Conservation (phyloP, 2,113 vertebrate genomes). For the Pteruthius melanotis region DNA sequence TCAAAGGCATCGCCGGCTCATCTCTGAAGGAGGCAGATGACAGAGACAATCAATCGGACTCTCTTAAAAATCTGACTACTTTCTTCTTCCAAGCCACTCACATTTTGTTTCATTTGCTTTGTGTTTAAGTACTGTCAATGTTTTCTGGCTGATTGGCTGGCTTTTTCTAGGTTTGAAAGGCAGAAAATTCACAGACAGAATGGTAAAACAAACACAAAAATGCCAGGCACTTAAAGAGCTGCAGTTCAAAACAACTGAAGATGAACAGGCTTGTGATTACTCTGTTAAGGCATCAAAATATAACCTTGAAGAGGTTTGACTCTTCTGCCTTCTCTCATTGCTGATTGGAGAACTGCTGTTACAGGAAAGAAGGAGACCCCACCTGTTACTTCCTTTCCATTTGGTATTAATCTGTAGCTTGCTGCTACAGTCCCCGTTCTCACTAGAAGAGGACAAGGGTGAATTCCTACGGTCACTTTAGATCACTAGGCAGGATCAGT, state of each 20-base stretch:
- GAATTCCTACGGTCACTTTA: neutral
- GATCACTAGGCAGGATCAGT: neutral
- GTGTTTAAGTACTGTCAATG: neutral
- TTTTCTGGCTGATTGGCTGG: neutral
- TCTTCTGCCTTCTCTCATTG: neutral
- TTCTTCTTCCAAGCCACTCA: neutral
- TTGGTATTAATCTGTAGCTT: neutral
- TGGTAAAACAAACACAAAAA: neutral
- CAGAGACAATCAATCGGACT: neutral
- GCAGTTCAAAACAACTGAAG: neutral
- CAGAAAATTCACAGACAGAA: neutral
- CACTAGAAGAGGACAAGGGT: neutral
- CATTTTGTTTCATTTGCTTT: neutral
- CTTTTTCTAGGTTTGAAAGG: neutral
- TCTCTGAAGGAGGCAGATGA: neutral
- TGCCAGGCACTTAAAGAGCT: neutral
- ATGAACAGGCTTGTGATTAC: neutral
- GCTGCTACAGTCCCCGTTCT: neutral
- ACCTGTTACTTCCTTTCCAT: neutral
- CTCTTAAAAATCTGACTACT: neutral
- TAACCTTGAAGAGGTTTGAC: neutral
- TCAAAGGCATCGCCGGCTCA: neutral
- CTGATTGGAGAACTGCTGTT: neutral
- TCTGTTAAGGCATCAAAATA: neutral
- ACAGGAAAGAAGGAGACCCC: neutral